A percentile compares a stretch with the other conserved stretches of the same genome.
These are phyloP conservation scores for human (Homo sapiens) DNA, from an alignment of 2,113 vertebrate species.

Conservation along the genomic window GRCh38 chr12:1067001-1067500, in stretches of 20 bases:
- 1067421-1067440: not conserved
- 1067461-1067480: not conserved
- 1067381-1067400: not conserved
- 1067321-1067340: not conserved
- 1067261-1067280: not conserved
- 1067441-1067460: not conserved
- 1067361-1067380: not conserved
- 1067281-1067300: not conserved
- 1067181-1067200: not conserved
- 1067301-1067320: not conserved
- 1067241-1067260: not conserved
- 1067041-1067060: too few species aligned
- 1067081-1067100: too few species aligned
- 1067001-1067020: too few species aligned
- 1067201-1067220: slow-evolving; percentile 14
- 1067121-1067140: not conserved
- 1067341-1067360: not conserved
- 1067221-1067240: not conserved
- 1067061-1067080: too few species aligned
- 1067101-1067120: not conserved
- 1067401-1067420: not conserved
- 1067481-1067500: not conserved
- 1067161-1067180: not conserved
- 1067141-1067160: not conserved
- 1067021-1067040: too few species aligned